Conservation (phyloP, 2,113 vertebrate species). For the Sciurus niger region DNA sequence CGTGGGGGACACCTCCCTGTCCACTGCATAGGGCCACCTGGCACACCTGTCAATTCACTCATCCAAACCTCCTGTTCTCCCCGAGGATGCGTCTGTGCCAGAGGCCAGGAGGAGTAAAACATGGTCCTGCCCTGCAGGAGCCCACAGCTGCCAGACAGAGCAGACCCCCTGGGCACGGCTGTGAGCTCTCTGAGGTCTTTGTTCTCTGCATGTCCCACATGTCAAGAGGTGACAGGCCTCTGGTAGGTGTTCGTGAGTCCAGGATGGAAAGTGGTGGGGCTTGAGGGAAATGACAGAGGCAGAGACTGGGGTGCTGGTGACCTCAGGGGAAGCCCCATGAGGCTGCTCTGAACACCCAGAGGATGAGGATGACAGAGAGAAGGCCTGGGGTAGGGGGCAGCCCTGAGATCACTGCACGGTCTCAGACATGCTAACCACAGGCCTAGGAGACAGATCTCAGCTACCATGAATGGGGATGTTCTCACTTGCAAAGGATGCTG, state of each 20-base stretch:
- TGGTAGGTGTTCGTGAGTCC: neutral
- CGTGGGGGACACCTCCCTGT: neutral
- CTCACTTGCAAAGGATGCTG: conserved; percentile 14
- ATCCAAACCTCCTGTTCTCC: neutral
- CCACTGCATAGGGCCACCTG: rapidly evolving
- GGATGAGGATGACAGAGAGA: neutral
- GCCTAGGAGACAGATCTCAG: neutral
- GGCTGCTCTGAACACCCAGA: neutral
- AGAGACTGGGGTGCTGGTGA: neutral
- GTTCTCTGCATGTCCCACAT: neutral
- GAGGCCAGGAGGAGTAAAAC: neutral
- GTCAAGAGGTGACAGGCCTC: neutral
- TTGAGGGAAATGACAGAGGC: neutral
- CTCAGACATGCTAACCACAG: neutral
- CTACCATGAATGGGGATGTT: neutral
- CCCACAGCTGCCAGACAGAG: neutral
- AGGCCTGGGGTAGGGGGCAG: neutral
- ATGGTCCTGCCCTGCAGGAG: rapidly evolving
- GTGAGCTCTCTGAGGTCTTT: neutral
- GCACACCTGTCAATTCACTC: neutral
- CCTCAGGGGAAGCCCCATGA: neutral
- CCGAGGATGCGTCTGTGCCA: neutral
- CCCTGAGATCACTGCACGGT: neutral
- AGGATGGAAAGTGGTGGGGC: neutral
- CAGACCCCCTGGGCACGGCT: no score